Base-by-base conservation (phyloP, 92 coral and sea anemone genomes). In the Palythoa heliodiscus region DNA sequence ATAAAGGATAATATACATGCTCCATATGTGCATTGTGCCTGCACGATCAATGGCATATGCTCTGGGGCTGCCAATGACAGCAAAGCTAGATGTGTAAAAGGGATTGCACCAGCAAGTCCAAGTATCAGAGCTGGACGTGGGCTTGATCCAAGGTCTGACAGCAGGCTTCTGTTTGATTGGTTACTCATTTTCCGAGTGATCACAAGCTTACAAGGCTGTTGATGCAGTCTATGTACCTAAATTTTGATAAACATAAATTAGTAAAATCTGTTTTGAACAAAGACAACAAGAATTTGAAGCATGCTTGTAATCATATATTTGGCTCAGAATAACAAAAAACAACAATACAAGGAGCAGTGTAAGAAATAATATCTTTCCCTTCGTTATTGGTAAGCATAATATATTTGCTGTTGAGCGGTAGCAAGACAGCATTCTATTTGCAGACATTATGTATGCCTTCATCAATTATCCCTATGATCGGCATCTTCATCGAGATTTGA, bases 11-110 rank as follows among this genome's bases (percentile, higher is more conserved):
- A 86, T 50, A 93, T 93, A 53, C 92, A 84, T 2, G 97, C 97
- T 9, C 94, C 94, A 76, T 93, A 93, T 4, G 94, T 91, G 79
- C 93, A 92, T 71, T 93, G 97, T 0, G 93, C 94, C 61, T 91
- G 92, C 0, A 84, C 88, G 35, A 93, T 91, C n/a, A 77, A 48
- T 39, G 82, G 87, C 71, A 91, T 68, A 77, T 91, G 57, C 83
- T 70, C 88, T 25, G 97, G 97, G 43, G 88, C 71, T 12, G 76
- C 52, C 22, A 93, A 4, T 0, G 94, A 87, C 81, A 93, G 76
- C 10, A 73, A 73, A 22, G 97, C 94, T 63, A 93, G 77, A 60
- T 92, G 75, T 23, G 87, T 57, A 72, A 93, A 93, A 7, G 97
- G 97, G 12, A 91, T 76, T 5, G 97, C 97, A 11, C 94, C 97